Conservation (phyloP, 2,797 vertebrate genomes). For the Phoeniculus purpureus region DNA sequence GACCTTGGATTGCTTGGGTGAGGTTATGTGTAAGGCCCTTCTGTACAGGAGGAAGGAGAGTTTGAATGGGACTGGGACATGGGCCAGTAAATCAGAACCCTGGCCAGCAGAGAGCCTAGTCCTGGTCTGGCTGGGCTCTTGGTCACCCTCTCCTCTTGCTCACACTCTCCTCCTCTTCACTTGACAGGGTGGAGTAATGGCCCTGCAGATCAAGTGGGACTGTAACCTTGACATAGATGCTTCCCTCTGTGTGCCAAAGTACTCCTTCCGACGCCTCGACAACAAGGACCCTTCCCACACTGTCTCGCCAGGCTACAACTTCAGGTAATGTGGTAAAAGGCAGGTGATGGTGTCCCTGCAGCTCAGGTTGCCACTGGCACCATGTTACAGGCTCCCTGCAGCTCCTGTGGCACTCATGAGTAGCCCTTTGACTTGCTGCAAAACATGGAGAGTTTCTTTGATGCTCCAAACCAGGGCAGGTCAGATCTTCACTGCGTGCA, state of each 20-base stretch:
- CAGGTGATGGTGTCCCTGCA: background rate
- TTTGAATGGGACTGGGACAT: background rate
- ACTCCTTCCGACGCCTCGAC: slow-evolving; percentile 89
- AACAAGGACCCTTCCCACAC: slow-evolving; percentile 79
- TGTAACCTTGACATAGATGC: slow-evolving; percentile 86
- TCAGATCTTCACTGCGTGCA: background rate
- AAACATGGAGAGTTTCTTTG: background rate
- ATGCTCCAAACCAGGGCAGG: background rate
- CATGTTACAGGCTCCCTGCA: background rate
- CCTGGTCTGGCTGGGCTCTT: background rate
- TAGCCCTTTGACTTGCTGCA: background rate
- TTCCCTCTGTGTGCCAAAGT: slow-evolving; percentile 83
- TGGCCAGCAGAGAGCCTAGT: background rate
- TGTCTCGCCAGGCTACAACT: slow-evolving; percentile 89
- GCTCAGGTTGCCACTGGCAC: background rate
- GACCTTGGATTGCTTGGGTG: background rate
- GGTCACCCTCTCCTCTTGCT: background rate
- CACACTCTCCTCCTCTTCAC: background rate
- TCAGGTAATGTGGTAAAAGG: slow-evolving; percentile 78
- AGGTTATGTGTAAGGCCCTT: background rate
- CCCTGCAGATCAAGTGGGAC: slow-evolving; percentile 89
- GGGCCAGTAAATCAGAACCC: background rate
- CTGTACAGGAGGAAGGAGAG: background rate
- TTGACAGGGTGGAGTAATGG: slow-evolving; percentile 88
- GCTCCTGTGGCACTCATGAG: background rate